These are phyloP conservation scores for Cerastis leucographa DNA, from an alignment of 2,888 invertebrate genomes.

Conservation along the genomic window DNA sequence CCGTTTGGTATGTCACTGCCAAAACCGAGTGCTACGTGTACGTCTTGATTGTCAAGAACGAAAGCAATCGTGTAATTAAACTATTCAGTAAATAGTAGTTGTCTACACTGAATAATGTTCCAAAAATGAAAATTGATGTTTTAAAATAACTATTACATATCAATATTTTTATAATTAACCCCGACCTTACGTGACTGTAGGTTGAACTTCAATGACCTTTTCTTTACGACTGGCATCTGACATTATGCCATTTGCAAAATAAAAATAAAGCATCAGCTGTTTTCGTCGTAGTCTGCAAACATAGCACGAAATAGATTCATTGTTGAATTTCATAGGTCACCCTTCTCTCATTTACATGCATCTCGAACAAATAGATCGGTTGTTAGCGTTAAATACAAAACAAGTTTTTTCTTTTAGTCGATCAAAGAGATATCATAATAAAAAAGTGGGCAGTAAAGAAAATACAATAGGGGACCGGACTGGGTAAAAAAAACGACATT, in stretches of 20 bases:
- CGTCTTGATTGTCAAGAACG: neutral
- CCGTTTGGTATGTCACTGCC: neutral
- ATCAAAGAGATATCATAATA: neutral
- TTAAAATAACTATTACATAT: neutral
- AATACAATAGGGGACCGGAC: too few species aligned
- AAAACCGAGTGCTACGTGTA: neutral
- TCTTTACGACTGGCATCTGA: slow-evolving; percentile 10
- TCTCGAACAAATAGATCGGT: neutral
- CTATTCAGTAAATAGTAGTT: neutral
- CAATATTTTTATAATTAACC: neutral
- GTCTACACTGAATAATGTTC: neutral
- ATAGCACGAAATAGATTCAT: slow-evolving; percentile 25
- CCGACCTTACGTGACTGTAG: slow-evolving; percentile 26
- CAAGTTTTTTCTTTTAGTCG: neutral
- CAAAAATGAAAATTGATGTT: neutral
- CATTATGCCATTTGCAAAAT: slow-evolving; percentile 43
- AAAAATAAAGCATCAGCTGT: slow-evolving; percentile 51
- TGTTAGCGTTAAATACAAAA: slow-evolving; percentile 16
- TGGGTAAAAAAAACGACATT: too few species aligned
- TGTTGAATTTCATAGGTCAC: slow-evolving; percentile 28
- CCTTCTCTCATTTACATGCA: slow-evolving; percentile 2
- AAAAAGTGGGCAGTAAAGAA: too few species aligned
- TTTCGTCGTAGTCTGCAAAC: slow-evolving; percentile 19
- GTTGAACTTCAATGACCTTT: slow-evolving; percentile 43
- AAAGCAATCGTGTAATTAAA: neutral